These are phyloP conservation scores for Liposcelis brunnea DNA, from an alignment of 2,888 invertebrate species.

Conservation along the genomic window DNA sequence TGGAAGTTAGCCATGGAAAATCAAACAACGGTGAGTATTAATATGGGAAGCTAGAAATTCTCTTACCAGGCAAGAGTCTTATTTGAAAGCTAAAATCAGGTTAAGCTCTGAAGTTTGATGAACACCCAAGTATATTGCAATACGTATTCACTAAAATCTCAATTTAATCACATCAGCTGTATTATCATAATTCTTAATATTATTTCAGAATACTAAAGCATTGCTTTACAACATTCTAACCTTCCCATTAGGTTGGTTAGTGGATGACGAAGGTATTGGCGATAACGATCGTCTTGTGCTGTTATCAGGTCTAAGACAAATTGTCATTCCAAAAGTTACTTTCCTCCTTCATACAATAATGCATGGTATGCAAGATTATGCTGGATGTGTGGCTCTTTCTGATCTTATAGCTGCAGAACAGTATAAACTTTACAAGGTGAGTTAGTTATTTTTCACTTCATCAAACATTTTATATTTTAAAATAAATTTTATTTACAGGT, in stretches of 20 bases:
- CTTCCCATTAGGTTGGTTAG: slow-evolving; percentile 80
- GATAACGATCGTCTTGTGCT: slow-evolving; percentile 46
- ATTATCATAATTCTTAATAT: slow-evolving; percentile 12
- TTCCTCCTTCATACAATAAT: slow-evolving; percentile 64
- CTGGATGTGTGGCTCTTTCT: slow-evolving; percentile 61
- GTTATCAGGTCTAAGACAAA: slow-evolving; percentile 52
- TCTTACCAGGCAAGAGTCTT: too few relatives aligned
- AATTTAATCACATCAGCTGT: neutral
- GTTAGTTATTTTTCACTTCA: slow-evolving; percentile 10
- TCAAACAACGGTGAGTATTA: slow-evolving; percentile 29
- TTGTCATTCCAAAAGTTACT: slow-evolving; percentile 61
- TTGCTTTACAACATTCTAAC: slow-evolving; percentile 70
- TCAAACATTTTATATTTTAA: slow-evolving; percentile 5
- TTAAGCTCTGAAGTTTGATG: neutral
- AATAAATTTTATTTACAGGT: slow-evolving; percentile 20
- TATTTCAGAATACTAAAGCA: slow-evolving; percentile 47
- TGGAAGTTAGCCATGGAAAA: slow-evolving; percentile 35
- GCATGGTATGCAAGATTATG: slow-evolving; percentile 52
- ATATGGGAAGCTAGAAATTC: too few relatives aligned
- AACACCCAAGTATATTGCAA: too few relatives aligned
- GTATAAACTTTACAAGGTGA: slow-evolving; percentile 59
- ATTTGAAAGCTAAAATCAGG: neutral
- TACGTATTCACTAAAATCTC: slow-evolving; percentile 1
- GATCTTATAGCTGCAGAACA: slow-evolving; percentile 66
- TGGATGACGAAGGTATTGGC: slow-evolving; percentile 40